phyloP scores from a whole-genome alignment of 2,113 vertebrate species.

The Antigone vipio region DNA sequence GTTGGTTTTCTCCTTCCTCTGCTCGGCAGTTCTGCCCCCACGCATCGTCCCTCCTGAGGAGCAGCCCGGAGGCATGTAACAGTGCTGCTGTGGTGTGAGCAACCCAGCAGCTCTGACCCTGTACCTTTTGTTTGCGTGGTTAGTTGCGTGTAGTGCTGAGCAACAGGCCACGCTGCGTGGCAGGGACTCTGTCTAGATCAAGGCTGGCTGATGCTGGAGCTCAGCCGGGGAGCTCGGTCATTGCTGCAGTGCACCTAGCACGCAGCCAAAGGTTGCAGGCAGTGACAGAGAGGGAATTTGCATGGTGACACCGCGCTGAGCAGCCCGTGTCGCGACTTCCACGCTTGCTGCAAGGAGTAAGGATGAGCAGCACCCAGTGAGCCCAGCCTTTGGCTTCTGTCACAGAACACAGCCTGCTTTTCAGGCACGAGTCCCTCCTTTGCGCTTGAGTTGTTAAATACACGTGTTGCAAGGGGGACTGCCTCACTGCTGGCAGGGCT shows the following conservation, averaged over 20 bases:
- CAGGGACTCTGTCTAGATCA: neutral
- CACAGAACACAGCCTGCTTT: neutral
- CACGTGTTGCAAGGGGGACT: neutral
- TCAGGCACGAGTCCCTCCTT: constrained; percentile 5
- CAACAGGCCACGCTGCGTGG: neutral
- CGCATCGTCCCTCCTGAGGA: neutral
- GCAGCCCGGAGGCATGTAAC: neutral
- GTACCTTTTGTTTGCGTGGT: neutral
- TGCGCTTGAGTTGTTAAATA: neutral
- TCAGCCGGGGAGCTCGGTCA: neutral
- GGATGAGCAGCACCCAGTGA: neutral
- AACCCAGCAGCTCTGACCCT: neutral
- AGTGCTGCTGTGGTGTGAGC: neutral
- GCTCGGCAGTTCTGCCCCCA: neutral
- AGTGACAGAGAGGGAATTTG: neutral
- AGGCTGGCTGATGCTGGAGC: neutral
- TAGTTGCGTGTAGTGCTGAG: neutral
- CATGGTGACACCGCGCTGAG: neutral
- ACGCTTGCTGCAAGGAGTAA: neutral
- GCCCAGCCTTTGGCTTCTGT: neutral
- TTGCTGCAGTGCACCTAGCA: neutral
- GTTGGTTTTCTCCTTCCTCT: neutral
- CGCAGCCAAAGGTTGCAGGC: neutral
- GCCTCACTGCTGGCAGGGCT: neutral
- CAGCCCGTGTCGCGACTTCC: neutral